A percentile compares a stretch with the other conserved stretches of the same genome.
Conservation (phyloP, 2,888 invertebrate species). For the Entomobrya multifasciata region DNA sequence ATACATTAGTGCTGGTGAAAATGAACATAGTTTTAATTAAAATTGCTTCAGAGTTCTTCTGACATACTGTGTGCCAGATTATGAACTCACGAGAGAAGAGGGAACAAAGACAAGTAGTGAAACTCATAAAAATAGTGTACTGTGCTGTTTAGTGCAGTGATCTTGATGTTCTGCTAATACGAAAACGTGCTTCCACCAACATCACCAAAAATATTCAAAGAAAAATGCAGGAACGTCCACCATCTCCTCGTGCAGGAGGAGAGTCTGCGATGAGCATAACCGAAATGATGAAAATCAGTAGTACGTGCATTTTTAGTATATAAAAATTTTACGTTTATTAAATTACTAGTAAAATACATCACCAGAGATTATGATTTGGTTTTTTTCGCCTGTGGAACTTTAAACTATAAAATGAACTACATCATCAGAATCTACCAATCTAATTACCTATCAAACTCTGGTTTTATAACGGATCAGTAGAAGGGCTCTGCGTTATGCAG, state of each 20-base stretch:
- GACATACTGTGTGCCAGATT: conserved; percentile 5
- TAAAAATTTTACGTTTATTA: not conserved
- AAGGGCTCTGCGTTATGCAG: not conserved
- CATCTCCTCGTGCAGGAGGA: conserved; percentile 23
- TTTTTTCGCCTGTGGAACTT: not conserved
- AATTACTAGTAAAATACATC: not conserved
- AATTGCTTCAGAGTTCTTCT: not conserved
- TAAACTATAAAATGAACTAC: too few species aligned
- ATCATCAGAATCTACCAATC: not conserved
- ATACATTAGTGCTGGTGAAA: not conserved
- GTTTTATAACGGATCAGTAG: conserved; percentile 18
- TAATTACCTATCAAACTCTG: not conserved
- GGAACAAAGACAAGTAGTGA: not conserved
- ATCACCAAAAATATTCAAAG: not conserved
- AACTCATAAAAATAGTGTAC: not conserved
- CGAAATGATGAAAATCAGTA: conserved; percentile 19
- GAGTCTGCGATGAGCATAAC: not conserved
- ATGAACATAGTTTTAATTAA: conserved; percentile 1
- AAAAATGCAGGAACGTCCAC: conserved; percentile 31
- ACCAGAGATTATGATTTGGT: too few species aligned
- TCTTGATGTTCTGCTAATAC: not conserved
- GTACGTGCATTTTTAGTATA: conserved; percentile 17
- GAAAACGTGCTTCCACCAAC: conserved; percentile 16
- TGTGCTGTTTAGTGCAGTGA: not conserved
- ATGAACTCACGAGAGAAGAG: not conserved